Evolutionary conservation across 2,113 vertebrate species (phyloP).

Genomic region (Chaetorhynchus papuensis): DNA sequence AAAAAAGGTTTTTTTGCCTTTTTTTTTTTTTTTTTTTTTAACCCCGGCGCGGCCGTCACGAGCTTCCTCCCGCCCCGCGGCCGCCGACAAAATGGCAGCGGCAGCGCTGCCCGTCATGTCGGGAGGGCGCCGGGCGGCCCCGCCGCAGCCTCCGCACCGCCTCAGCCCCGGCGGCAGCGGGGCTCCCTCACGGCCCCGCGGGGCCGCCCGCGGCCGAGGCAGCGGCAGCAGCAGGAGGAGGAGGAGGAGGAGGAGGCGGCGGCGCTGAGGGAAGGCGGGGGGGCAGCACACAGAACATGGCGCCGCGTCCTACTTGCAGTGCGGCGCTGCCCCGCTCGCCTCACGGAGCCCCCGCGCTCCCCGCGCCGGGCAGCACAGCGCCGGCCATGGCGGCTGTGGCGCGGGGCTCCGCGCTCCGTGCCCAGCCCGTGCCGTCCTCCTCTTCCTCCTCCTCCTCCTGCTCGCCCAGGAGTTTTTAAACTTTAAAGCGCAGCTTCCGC

Average conservation of each 20-base stretch:
- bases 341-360: neutral
- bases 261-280: neutral
- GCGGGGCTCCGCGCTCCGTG: too few relatives aligned
- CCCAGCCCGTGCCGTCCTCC: neutral
- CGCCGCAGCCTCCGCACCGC: neutral
- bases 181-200: neutral
- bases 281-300: conserved; percentile 61
- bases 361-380: neutral
- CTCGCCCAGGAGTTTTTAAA: conserved; percentile 43
- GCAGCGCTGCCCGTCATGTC: conserved; percentile 50
- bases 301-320: conserved; percentile 69
- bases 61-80: neutral
- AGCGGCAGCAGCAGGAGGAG: neutral
- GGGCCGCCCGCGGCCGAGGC: neutral
- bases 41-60: neutral
- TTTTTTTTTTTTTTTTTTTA: neutral
- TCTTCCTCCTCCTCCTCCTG: neutral
- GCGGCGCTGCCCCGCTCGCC: neutral
- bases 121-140: neutral
- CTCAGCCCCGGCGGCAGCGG: neutral
- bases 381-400: neutral
- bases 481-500: conserved; percentile 11
- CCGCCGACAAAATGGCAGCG: conserved; percentile 76
- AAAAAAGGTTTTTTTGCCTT: too few relatives aligned
- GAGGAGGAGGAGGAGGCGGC: neutral